Evolutionary conservation across 1,140 invertebrate genomes (phyloP).

Genomic region (Pomacea maculata): DNA sequence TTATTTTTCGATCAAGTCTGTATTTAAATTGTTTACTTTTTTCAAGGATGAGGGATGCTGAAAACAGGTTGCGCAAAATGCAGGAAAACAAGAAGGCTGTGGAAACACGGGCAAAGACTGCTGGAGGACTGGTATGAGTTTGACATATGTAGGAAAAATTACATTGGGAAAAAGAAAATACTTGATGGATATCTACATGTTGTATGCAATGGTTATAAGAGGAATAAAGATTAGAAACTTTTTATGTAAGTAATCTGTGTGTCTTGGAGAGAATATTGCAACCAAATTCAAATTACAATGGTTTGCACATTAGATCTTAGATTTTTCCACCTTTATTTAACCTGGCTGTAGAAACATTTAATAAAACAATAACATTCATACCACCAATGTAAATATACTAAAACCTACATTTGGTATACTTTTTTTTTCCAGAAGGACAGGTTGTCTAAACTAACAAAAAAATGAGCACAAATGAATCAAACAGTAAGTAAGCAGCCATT

Average conservation of each 20-base stretch:
- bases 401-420: not conserved
- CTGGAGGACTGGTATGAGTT: constrained; percentile 54
- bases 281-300: not conserved
- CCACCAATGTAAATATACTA: no score
- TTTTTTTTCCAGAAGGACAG: constrained; percentile 59
- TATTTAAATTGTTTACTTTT: constrained; percentile 3
- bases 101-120: constrained; percentile 45
- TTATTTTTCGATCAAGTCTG: not conserved
- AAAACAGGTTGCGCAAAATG: constrained; percentile 52
- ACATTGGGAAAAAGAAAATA: not conserved
- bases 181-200: not conserved
- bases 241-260: not conserved
- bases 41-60: constrained; percentile 52
- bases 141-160: not conserved
- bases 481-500: not conserved
- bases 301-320: not conserved
- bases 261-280: not conserved
- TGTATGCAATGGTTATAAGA: not conserved
- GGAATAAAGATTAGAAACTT: not conserved
- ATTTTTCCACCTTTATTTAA: not conserved
- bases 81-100: constrained; percentile 49
- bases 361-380: no score
- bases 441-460: constrained; percentile 43
- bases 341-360: no score
- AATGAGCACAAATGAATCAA: constrained; percentile 19